Conservation (phyloP, 2,797 vertebrate genomes). For the Coreius guichenoti region DNA sequence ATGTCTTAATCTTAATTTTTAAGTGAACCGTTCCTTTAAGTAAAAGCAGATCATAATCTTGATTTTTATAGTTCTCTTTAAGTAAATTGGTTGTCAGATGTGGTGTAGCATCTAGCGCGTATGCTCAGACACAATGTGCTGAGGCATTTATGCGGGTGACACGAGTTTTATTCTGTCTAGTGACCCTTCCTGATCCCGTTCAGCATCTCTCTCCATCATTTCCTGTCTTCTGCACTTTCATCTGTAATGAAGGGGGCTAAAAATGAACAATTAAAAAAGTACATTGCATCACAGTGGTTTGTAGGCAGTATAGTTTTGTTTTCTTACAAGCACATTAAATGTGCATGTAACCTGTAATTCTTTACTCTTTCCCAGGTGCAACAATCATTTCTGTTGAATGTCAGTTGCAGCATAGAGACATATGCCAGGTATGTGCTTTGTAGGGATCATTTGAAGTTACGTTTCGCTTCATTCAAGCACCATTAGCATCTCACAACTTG, state of each 20-base stretch:
- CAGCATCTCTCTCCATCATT: background rate
- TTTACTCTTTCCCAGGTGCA: background rate
- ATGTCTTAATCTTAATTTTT: background rate
- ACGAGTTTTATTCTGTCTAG: background rate
- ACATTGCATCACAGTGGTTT: background rate
- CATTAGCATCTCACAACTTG: slow-evolving; percentile 48
- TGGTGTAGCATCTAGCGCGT: too few species aligned
- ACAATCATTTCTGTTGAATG: slow-evolving; percentile 19
- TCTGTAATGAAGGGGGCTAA: background rate
- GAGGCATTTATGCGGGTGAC: background rate
- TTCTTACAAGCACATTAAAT: background rate
- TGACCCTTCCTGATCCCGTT: background rate
- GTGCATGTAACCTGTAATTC: background rate
- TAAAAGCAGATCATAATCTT: background rate
- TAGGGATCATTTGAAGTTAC: slow-evolving; percentile 51
- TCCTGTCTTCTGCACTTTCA: background rate
- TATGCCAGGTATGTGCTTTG: slow-evolving; percentile 66
- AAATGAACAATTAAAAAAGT: background rate
- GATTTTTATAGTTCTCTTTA: background rate
- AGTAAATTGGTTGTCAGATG: too few species aligned
- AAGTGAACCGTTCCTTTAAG: background rate
- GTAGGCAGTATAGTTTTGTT: background rate
- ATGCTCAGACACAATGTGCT: background rate
- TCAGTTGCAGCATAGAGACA: slow-evolving; percentile 57
- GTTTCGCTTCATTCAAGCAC: slow-evolving; percentile 45